Percentiles rank a stretch among this genome's conserved stretches.
Evolutionary conservation across 1,140 invertebrate genomes (phyloP).

Genomic region (Notospermus geniculatus): DNA sequence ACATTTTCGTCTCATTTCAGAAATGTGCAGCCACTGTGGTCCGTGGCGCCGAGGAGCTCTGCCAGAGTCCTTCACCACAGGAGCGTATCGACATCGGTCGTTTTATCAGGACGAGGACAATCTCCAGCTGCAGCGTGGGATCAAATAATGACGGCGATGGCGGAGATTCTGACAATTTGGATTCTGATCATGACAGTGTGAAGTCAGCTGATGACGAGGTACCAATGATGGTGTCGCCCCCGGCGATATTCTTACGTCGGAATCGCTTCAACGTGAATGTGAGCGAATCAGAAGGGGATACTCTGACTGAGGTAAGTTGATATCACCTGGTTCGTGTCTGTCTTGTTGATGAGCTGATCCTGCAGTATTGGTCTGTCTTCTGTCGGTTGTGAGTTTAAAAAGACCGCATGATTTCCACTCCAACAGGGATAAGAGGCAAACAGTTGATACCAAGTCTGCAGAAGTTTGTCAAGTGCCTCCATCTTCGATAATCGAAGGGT

Average conservation of each 20-base stretch:
- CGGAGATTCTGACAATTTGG: constrained; percentile 16
- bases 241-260: constrained; percentile 19
- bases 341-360: too few relatives aligned
- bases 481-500: too few relatives aligned
- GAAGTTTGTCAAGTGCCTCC: too few relatives aligned
- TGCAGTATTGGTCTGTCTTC: too few relatives aligned
- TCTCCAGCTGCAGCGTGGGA: constrained; percentile 10
- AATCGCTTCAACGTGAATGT: constrained; percentile 10
- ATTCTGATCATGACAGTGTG: constrained; percentile 17
- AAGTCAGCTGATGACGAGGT: constrained; percentile 18
- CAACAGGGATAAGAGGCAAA: too few relatives aligned
- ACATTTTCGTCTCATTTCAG: background rate
- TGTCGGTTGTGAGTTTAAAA: too few relatives aligned
- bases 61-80: constrained; percentile 48
- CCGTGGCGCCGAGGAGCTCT: constrained; percentile 55
- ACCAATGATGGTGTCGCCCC: constrained; percentile 41
- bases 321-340: constrained; percentile 1
- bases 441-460: too few relatives aligned
- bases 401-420: too few relatives aligned
- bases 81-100: constrained; percentile 38
- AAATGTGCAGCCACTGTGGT: constrained; percentile 43
- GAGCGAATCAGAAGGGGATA: constrained; percentile 43
- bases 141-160: background rate
- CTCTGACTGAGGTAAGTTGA: constrained; percentile 26
- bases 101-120: constrained; percentile 24